Percentiles rank a stretch among this genome's conserved stretches.
phyloP scores from a whole-genome alignment of 23 tunicate genomes.

The Phallusia fumigata region DNA sequence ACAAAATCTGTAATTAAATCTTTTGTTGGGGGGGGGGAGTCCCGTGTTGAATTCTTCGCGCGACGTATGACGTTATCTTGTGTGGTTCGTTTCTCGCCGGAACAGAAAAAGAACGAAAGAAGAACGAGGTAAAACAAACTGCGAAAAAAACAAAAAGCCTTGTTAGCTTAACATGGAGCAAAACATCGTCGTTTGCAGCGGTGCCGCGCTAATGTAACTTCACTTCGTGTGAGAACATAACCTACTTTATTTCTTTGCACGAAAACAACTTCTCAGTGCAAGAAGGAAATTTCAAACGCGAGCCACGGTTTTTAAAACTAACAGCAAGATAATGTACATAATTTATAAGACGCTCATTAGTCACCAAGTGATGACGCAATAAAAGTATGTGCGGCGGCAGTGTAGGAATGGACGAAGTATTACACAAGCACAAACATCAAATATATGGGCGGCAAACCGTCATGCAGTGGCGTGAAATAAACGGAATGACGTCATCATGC shows the following conservation, averaged over 20 bases:
- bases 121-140: neutral
- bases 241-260: no score
- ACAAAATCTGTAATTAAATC: no score
- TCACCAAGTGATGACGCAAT: neutral
- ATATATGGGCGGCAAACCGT: neutral
- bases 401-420: neutral
- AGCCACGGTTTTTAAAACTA: no score
- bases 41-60: neutral
- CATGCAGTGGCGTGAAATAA: neutral
- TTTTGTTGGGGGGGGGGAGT: neutral
- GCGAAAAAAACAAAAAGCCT: neutral
- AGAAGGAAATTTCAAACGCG: no score
- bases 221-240: no score
- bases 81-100: conserved; percentile 1
- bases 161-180: no score
- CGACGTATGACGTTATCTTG: neutral
- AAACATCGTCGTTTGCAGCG: no score
- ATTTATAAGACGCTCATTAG: neutral
- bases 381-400: neutral
- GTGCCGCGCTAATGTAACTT: no score
- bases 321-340: neutral
- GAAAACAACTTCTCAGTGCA: no score
- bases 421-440: neutral
- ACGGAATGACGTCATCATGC: conserved; percentile 8
- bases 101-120: neutral